Conservation (phyloP, 2,797 vertebrate genomes). For the Bradypodion ventrale region DNA sequence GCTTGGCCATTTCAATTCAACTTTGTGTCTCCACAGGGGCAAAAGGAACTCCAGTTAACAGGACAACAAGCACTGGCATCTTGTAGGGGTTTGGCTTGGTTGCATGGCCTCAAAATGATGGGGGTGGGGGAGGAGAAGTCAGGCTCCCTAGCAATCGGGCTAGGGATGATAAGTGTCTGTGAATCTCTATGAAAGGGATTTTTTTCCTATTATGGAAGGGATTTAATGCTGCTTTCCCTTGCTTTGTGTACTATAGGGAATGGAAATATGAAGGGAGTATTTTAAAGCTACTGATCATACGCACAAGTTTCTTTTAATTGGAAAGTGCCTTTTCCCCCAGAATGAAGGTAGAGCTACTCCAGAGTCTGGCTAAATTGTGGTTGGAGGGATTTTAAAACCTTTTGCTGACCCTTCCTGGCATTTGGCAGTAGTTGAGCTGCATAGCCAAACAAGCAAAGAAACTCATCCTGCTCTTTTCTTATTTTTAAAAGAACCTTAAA, state of each 20-base stretch:
- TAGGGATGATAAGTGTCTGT: background rate
- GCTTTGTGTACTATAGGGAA: background rate
- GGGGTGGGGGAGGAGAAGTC: background rate
- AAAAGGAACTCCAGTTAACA: background rate
- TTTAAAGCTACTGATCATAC: background rate
- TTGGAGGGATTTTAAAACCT: too few relatives aligned
- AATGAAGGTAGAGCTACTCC: background rate
- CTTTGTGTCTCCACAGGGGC: background rate
- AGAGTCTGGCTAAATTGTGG: background rate
- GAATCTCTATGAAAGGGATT: background rate
- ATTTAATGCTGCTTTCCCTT: background rate
- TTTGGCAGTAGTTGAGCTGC: background rate
- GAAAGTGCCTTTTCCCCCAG: slow-evolving; percentile 57
- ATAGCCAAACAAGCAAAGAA: accelerated
- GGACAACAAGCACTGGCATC: background rate
- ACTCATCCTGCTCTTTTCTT: background rate
- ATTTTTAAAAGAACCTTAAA: background rate
- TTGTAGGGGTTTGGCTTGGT: background rate
- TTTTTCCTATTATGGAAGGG: background rate
- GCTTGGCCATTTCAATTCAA: background rate
- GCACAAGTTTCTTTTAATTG: background rate
- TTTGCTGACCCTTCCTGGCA: accelerated
- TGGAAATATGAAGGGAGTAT: background rate
- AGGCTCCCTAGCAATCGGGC: background rate
- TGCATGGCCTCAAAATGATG: background rate